Evolutionary conservation across 2,113 vertebrate species (phyloP).

Genomic region (Anguilla rostrata): DNA sequence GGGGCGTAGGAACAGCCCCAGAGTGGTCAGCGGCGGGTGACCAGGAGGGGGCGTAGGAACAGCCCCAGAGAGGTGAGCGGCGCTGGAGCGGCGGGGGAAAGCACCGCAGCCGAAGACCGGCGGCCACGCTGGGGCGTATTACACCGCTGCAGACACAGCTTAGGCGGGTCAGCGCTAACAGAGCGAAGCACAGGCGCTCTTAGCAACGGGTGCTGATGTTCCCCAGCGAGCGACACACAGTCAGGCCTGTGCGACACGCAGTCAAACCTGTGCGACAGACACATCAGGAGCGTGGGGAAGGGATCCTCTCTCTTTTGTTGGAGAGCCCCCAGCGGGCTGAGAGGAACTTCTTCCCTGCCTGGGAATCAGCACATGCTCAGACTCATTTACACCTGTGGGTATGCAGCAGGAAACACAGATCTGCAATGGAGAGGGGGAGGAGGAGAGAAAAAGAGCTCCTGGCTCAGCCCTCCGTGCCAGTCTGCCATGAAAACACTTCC

Average conservation of each 20-base stretch:
- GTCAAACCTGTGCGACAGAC: not conserved
- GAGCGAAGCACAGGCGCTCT: no score
- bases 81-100: no score
- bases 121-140: not conserved
- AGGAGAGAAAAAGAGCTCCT: slow-evolving; percentile 28
- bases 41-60: not conserved
- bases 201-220: no score
- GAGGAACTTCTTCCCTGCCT: slow-evolving; percentile 6
- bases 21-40: no score
- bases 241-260: not conserved
- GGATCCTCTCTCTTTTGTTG: no score
- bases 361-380: not conserved
- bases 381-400: not conserved
- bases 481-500: slow-evolving; percentile 50
- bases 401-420: slow-evolving; percentile 13
- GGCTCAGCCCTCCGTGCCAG: slow-evolving; percentile 34
- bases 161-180: not conserved
- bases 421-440: slow-evolving; percentile 21
- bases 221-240: not conserved
- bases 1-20: not conserved
- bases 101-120: no score
- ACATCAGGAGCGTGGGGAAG: not conserved
- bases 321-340: slow-evolving; percentile 1
- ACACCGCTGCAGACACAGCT: not conserved
- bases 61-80: no score